These are phyloP conservation scores for Pseudobourletiella spinata DNA, from an alignment of 1,140 invertebrate species.

Conservation along the genomic window DNA sequence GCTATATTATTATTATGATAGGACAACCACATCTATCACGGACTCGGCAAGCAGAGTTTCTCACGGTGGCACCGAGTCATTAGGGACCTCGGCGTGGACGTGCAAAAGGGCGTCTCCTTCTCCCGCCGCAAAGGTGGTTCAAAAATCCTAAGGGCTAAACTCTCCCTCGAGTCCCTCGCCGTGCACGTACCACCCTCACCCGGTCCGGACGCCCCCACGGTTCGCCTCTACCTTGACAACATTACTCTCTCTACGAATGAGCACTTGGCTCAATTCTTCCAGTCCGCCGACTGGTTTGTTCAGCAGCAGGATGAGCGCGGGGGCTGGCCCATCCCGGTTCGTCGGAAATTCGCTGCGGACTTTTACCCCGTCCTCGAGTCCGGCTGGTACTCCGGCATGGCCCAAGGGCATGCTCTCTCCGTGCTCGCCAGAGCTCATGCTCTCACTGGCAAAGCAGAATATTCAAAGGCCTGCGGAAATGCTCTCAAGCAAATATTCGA, in stretches of 20 bases:
- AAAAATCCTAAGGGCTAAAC: slow-evolving; percentile 36
- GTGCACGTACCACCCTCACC: slow-evolving; percentile 36
- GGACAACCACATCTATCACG: slow-evolving; percentile 75
- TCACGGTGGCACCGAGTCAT: slow-evolving; percentile 71
- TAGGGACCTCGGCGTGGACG: slow-evolving; percentile 79
- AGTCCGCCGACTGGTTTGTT: slow-evolving; percentile 88
- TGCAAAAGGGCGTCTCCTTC: slow-evolving; percentile 71
- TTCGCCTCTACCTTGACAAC: slow-evolving; percentile 69
- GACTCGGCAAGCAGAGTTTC: slow-evolving; percentile 55
- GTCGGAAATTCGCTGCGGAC: slow-evolving; percentile 62
- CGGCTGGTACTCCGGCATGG: slow-evolving; percentile 96
- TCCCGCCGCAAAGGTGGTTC: slow-evolving; percentile 30
- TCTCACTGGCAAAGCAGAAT: slow-evolving; percentile 63
- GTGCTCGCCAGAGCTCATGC: slow-evolving; percentile 79
- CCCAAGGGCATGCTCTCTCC: slow-evolving; percentile 92
- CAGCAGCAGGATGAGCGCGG: slow-evolving; percentile 72
- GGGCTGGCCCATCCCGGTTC: slow-evolving; percentile 82
- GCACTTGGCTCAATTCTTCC: slow-evolving; percentile 81
- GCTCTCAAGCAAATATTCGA: slow-evolving; percentile 37
- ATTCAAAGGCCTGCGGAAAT: slow-evolving; percentile 41
- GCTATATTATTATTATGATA: slow-evolving; percentile 35
- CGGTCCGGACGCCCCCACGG: slow-evolving; percentile 53
- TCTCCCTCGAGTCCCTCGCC: slow-evolving; percentile 37
- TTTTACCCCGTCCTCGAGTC: slow-evolving; percentile 51
- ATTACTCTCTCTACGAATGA: slow-evolving; percentile 70